phyloP scores from a whole-genome alignment of 2,888 invertebrate species.

The Lasioglossum marginatum region DNA sequence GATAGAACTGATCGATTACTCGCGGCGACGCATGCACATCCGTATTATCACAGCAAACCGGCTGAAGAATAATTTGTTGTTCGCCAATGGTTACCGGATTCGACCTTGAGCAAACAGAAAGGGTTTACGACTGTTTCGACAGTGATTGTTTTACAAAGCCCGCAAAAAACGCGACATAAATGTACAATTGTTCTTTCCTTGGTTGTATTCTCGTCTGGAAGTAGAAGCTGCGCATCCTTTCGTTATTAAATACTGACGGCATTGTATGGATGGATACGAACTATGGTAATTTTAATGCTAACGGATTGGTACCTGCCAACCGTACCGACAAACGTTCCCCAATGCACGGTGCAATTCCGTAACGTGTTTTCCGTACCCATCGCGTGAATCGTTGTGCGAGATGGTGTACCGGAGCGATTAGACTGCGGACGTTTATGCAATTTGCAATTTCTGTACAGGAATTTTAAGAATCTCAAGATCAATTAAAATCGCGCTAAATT shows the following conservation, averaged over 20 bases:
- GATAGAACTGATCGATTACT: slow-evolving; percentile 21
- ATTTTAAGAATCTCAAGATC: too few species aligned
- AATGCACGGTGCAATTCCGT: slow-evolving; percentile 19
- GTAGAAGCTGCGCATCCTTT: slow-evolving; percentile 50
- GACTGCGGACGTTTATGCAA: background rate
- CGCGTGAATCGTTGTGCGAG: slow-evolving; percentile 37
- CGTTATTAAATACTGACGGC: slow-evolving; percentile 70
- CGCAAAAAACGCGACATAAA: slow-evolving; percentile 39
- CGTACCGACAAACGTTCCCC: slow-evolving; percentile 32
- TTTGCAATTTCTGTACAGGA: too few species aligned
- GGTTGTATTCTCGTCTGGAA: slow-evolving; percentile 43
- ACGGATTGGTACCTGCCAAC: slow-evolving; percentile 65
- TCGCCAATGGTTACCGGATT: slow-evolving; percentile 12
- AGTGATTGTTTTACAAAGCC: slow-evolving; percentile 33
- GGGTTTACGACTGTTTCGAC: background rate
- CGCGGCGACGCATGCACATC: slow-evolving; percentile 14
- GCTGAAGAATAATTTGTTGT: slow-evolving; percentile 21
- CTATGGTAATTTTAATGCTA: slow-evolving; percentile 48
- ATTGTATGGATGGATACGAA: slow-evolving; percentile 71
- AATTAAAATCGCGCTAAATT: too few species aligned
- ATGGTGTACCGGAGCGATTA: slow-evolving; percentile 25
- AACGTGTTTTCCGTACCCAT: slow-evolving; percentile 17
- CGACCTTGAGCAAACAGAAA: slow-evolving; percentile 26
- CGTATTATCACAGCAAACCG: slow-evolving; percentile 61
- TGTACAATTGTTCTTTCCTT: slow-evolving; percentile 4